Base-by-base conservation (phyloP, 2,797 vertebrate genomes). In the Lagocephalus sceleratus region DNA sequence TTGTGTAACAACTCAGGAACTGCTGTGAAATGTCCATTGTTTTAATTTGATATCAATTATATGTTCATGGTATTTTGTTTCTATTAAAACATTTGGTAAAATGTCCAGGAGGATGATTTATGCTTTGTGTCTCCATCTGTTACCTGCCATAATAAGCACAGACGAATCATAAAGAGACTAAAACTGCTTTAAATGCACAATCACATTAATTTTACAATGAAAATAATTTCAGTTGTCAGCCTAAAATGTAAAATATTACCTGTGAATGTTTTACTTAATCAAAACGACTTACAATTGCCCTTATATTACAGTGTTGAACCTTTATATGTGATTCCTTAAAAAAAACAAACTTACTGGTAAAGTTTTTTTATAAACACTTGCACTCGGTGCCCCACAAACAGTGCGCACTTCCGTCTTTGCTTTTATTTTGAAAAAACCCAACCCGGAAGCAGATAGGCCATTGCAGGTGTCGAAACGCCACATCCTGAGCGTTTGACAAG, bases 1-100 rank as follows among this genome's bases (percentile, higher is more conserved):
- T 83, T 86, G 80, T 88, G 87, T 86, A 86, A 85, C 70, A 88
- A 87, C 89, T 91, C 89, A 91, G 88, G 89, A 89, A 90, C 82
- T 82, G 82, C 85, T 86, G 70, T 85, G 80, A 75, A 78, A 81
- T 78, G 66, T 81, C 66, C 79, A 83, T 78, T 83, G 76, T 84
- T n/a, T n/a, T 88, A 47, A 81, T 83, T 84, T 82, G 78, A 82
- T 80, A 76, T 80, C 68, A 75, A 60, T 66, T 56, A 52, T 82
- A 17, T 67, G 62, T 81, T 83, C 59, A 67, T 85, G 57, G 82
- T 86, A 71, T 87, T 89, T 85, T 86, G 76, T 81, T 85, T 81
- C 78, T 76, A 87, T 87, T 86, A 89, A 89, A 90, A 76, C 70
- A 74, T 82, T 83, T 79, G 54, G 32, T 35, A 35, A 80, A 69